Percentiles rank a stretch among this genome's conserved stretches.
Evolutionary conservation across 2,797 vertebrate genomes (phyloP).

Genomic region (Hydrolagus colliei): DNA sequence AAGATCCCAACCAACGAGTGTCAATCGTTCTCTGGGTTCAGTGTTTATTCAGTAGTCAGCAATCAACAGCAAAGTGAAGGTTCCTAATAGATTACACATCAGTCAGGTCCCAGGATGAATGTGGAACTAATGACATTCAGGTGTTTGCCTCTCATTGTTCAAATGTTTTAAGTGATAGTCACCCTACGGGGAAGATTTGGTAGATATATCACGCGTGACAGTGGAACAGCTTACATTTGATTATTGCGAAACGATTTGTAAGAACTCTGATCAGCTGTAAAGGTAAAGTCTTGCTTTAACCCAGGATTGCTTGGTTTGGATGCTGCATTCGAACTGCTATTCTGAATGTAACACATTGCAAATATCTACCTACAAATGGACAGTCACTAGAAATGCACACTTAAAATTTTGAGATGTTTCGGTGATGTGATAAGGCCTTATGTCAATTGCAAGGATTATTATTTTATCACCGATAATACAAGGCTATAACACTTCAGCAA

Average conservation of each 20-base stretch:
- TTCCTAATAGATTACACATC: background rate
- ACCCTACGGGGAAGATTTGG: background rate
- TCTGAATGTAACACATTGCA: background rate
- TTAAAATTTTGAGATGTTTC: no score
- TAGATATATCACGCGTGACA: no score
- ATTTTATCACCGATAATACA: no score
- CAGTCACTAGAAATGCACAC: background rate
- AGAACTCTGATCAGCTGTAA: background rate
- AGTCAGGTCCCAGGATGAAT: slow-evolving; percentile 5
- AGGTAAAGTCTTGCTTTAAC: background rate
- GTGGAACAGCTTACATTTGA: background rate
- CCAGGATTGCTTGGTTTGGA: background rate
- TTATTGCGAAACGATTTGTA: background rate
- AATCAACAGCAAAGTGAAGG: background rate
- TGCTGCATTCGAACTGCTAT: background rate
- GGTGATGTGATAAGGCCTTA: no score
- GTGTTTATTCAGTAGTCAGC: slow-evolving; percentile 10
- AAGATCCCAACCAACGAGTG: background rate
- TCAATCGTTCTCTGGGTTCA: background rate
- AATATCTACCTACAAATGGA: background rate
- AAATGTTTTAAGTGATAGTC: background rate
- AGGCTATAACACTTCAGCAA: no score
- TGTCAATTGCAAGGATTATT: no score
- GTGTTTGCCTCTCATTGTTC: background rate
- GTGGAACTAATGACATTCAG: slow-evolving; percentile 6